Conservation (phyloP, 1,140 invertebrate species). For the Diorhabda carinulata region DNA sequence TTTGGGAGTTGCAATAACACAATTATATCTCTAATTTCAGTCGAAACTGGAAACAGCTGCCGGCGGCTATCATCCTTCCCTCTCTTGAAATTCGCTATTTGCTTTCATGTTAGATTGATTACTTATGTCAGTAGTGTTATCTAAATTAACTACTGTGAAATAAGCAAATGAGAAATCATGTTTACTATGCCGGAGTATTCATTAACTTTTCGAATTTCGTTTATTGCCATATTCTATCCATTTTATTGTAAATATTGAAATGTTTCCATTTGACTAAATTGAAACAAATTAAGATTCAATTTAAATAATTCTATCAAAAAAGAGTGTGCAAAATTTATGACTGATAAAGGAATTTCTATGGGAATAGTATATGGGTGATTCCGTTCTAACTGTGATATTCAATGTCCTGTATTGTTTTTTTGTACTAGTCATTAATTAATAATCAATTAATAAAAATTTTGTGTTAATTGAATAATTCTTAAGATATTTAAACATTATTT, state of each 20-base stretch:
- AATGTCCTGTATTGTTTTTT: too few species aligned
- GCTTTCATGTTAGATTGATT: conserved; percentile 27
- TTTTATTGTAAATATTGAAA: background rate
- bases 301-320: background rate
- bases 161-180: conserved; percentile 13
- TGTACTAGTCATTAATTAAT: too few species aligned
- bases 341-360: background rate
- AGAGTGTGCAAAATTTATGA: background rate
- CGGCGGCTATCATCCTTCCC: conserved; percentile 14
- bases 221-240: background rate
- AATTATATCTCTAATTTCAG: conserved; percentile 26
- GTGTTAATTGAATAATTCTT: too few species aligned
- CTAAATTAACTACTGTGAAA: conserved; percentile 17
- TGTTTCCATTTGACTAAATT: background rate
- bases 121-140: conserved; percentile 24
- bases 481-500: too few species aligned
- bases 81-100: conserved; percentile 9
- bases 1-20: conserved; percentile 27
- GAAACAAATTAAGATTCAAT: background rate
- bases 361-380: background rate
- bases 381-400: too few species aligned
- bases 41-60: conserved; percentile 22
- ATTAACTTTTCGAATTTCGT: conserved; percentile 5
- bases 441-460: too few species aligned
- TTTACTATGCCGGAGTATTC: conserved; percentile 5